These are phyloP conservation scores for Pygmarrhopalites habei DNA, from an alignment of 1,140 invertebrate genomes.

Conservation along the genomic window DNA sequence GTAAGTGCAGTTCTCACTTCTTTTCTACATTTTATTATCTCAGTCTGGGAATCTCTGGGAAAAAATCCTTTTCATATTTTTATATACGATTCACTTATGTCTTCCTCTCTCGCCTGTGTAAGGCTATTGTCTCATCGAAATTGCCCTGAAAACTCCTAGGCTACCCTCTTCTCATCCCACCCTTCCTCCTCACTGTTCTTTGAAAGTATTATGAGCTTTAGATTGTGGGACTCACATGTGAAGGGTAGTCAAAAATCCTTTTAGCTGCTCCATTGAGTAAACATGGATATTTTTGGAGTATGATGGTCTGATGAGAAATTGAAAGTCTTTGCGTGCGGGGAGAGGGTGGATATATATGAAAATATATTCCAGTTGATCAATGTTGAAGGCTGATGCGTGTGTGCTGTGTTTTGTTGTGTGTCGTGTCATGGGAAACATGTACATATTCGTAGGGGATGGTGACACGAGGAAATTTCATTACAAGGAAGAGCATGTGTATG, in stretches of 20 bases:
- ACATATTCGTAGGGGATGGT: background rate
- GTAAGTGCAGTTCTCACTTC: slow-evolving; percentile 7
- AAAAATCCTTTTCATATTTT: background rate
- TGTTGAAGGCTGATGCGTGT: too few species aligned
- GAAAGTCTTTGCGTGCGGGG: background rate
- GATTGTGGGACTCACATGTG: too few species aligned
- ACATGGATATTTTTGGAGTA: background rate
- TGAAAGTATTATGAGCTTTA: too few species aligned
- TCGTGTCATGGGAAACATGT: background rate
- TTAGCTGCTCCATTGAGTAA: too few species aligned
- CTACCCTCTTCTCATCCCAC: too few species aligned
- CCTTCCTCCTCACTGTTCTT: too few species aligned
- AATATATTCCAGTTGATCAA: too few species aligned
- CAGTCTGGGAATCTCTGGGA: background rate
- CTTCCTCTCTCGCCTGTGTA: background rate
- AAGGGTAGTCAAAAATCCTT: too few species aligned
- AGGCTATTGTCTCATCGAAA: background rate
- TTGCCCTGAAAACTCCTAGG: background rate
- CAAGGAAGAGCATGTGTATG: slow-evolving; percentile 49
- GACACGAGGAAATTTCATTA: slow-evolving; percentile 54
- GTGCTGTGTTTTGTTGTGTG: background rate
- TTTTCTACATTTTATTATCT: background rate
- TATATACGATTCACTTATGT: background rate
- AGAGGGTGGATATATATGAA: background rate
- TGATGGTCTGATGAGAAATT: background rate